A percentile compares a stretch with the other conserved stretches of the same genome.
Conservation (phyloP, 2,113 vertebrate genomes). For the Brachypodius melanocephalos region DNA sequence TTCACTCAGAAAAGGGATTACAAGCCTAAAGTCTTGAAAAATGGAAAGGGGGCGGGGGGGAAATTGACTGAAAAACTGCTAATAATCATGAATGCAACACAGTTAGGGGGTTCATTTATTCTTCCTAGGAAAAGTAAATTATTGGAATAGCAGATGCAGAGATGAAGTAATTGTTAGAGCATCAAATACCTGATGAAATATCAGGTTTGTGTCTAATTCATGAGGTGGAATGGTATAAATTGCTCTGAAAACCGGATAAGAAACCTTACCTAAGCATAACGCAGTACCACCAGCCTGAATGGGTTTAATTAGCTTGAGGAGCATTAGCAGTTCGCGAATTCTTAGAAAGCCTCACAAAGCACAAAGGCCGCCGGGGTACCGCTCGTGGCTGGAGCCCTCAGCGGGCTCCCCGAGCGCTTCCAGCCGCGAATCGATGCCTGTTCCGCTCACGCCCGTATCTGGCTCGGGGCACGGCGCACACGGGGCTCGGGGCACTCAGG, state of each 20-base stretch:
- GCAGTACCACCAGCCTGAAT: not conserved
- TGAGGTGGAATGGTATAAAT: not conserved
- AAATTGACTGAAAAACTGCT: not conserved
- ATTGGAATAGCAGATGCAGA: not conserved
- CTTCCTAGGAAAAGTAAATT: not conserved
- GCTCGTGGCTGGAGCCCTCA: not conserved
- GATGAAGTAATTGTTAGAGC: not conserved
- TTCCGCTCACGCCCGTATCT: not conserved
- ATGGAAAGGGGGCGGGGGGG: not conserved
- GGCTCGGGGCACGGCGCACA: not conserved
- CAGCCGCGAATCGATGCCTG: not conserved
- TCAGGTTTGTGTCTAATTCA: not conserved
- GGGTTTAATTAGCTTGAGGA: not conserved
- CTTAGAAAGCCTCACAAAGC: not conserved
- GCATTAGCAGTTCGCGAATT: not conserved
- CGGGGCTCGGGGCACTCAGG: not conserved
- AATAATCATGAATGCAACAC: not conserved
- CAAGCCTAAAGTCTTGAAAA: not conserved
- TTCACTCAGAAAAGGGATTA: not conserved
- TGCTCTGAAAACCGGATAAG: not conserved
- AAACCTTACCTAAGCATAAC: not conserved
- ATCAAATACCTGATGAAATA: not conserved
- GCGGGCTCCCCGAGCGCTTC: not conserved
- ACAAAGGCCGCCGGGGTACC: not conserved
- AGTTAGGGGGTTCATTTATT: not conserved